phyloP scores from a whole-genome alignment of 2,113 vertebrate species.

The Meriones unguiculatus region DNA sequence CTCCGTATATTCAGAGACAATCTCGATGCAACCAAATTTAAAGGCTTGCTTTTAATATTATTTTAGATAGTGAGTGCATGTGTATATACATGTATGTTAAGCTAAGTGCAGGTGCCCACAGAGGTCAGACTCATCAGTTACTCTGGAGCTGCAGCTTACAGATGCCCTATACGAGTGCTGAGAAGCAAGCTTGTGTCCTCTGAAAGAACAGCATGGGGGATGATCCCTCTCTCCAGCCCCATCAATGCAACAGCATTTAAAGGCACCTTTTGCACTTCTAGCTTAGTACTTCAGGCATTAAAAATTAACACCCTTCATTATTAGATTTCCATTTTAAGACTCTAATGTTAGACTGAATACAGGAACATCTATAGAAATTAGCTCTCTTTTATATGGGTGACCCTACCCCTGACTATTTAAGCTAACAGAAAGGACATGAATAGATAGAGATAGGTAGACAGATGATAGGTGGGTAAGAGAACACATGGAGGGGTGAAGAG shows the following conservation, averaged over 20 bases:
- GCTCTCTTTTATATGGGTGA: background rate
- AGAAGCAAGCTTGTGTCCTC: background rate
- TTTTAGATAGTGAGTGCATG: background rate
- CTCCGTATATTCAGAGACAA: background rate
- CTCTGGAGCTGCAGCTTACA: background rate
- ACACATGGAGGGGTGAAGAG: background rate
- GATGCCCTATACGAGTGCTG: too few relatives aligned
- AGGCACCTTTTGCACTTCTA: background rate
- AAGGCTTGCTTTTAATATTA: background rate
- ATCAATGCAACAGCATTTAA: background rate
- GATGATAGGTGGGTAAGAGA: background rate
- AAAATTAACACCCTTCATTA: slow-evolving; percentile 12
- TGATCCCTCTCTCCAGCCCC: background rate
- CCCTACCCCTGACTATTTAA: background rate
- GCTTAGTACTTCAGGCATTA: background rate
- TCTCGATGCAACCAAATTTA: background rate
- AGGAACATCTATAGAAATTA: background rate
- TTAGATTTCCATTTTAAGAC: background rate
- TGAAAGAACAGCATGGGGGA: background rate
- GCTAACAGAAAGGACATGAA: background rate
- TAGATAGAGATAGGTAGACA: background rate
- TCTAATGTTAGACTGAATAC: slow-evolving; percentile 31
- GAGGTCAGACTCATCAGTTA: background rate
- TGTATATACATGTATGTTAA: background rate
- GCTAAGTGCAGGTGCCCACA: background rate